Percentiles rank a stretch among this genome's conserved stretches.
Conservation (phyloP, 2,113 vertebrate species). For the Prunella himalayana region DNA sequence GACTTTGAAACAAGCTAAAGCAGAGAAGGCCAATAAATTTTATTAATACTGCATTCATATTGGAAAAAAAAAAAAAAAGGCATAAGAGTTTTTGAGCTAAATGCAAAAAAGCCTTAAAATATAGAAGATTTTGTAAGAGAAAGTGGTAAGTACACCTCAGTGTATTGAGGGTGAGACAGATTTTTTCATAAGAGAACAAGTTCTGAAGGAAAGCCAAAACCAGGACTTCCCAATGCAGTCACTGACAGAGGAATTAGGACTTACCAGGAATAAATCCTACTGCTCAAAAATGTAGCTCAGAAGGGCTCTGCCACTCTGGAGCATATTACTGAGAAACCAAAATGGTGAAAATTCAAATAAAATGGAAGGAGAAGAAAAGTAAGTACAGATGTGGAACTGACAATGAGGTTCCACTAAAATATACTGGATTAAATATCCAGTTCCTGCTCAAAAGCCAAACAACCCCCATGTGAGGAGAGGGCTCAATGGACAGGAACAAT, state of each 20-base stretch:
- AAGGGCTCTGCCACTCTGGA: not conserved
- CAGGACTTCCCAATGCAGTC: not conserved
- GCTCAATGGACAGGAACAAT: not conserved
- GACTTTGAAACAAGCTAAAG: not conserved
- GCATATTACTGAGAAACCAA: not conserved
- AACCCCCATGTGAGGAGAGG: not conserved
- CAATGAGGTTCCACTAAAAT: not conserved
- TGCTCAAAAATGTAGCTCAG: not conserved
- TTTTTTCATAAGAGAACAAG: not conserved
- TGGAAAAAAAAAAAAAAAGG: not conserved
- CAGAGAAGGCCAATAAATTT: not conserved
- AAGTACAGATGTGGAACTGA: not conserved
- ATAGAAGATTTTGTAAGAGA: not conserved
- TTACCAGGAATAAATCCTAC: not conserved
- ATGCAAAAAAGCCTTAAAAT: not conserved
- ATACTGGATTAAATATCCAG: not conserved
- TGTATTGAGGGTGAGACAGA: not conserved
- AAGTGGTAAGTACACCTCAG: not conserved
- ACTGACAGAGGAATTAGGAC: not conserved
- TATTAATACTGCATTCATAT: not conserved
- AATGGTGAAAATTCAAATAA: not conserved
- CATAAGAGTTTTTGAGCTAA: not conserved
- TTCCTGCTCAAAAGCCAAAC: not conserved
- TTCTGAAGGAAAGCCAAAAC: not conserved
- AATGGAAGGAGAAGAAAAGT: not conserved